These are phyloP conservation scores for Brachycybe producta DNA, from an alignment of 2,888 invertebrate genomes.

Conservation along the genomic window DNA sequence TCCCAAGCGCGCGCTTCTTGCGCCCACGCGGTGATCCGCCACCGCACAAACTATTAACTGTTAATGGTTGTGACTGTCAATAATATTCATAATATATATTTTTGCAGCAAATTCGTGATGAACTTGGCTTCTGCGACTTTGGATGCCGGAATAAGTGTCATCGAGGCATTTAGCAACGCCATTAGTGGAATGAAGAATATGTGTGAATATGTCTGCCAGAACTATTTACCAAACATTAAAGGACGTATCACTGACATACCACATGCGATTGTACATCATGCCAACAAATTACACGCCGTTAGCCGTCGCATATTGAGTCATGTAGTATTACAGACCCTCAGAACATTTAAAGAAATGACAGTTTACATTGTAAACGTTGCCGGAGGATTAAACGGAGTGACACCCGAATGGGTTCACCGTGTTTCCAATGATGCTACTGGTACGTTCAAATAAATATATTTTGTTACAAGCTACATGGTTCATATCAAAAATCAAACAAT, in stretches of 20 bases:
- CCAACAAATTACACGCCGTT: constrained; percentile 3
- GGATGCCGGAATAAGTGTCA: too few relatives aligned
- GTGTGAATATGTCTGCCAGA: not conserved
- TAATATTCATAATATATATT: too few relatives aligned
- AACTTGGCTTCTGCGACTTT: too few relatives aligned
- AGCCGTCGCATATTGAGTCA: not conserved
- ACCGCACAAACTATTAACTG: too few relatives aligned
- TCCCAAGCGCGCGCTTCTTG: too few relatives aligned
- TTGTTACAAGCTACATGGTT: too few relatives aligned
- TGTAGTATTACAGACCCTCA: not conserved
- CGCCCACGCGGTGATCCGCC: too few relatives aligned
- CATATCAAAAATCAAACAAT: too few relatives aligned
- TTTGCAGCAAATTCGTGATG: too few relatives aligned
- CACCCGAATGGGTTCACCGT: constrained; percentile 3
- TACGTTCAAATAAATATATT: not conserved
- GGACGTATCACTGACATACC: constrained; percentile 8
- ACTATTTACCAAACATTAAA: not conserved
- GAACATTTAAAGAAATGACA: not conserved
- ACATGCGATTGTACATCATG: constrained; percentile 5
- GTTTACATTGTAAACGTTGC: not conserved
- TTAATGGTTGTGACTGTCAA: too few relatives aligned
- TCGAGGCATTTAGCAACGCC: not conserved
- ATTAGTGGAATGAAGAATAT: not conserved
- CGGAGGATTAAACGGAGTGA: constrained; percentile 1
- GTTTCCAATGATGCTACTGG: constrained; percentile 1